Base-by-base conservation (phyloP, 2,888 invertebrate species). In the Mongoloraphidia duomilia region DNA sequence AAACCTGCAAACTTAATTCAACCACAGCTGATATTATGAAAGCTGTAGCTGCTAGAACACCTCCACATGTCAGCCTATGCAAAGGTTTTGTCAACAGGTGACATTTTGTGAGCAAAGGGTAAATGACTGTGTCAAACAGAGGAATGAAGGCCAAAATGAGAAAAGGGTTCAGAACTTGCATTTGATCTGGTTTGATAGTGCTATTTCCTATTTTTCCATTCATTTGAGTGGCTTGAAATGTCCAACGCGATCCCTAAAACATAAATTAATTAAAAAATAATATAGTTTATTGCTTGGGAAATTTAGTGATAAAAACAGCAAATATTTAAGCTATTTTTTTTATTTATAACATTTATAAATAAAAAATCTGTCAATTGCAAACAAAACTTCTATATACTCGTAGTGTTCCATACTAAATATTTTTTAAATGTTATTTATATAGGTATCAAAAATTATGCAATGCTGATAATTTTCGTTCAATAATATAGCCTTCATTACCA, bases 121-220 rank as follows among this genome's bases (percentile, higher is more conserved):
- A 95, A 49, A 95, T 73, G 3, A 72, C 75, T 49, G 80, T 75
- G 65, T 88, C 83, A 61, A 87, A 90, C 0, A 89, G 60, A 0
- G 95, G 95, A 59, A 95, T 93, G 57, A 93, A 83, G 3, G 81
- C 46, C 17, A 95, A 69, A 58, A 94, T 89, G 36, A 93, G 70
- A 5, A 92, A 62, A 0, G 94, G 93, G 69, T 94, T 95, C 2
- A 93, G 67, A 50, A 93, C 86, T 74, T 93, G 93, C 82, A 97
- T 83, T 67, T 97, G 96, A 69, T 97, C 97, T 0, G 97, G 92
- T 57, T 91, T 83, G 13, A 91, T 69, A 0, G 78, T 74, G 67
- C 77, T 85, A 47, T 73, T 72, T 1, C 84, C 84, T 50, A 91
- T 72, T 53, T 80, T 74, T 26, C 92, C 91, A 58, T 84, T 73